Percentiles rank a stretch among this genome's conserved stretches.
Conservation (phyloP, 2,113 vertebrate genomes). For the Rhinolophus ferrumequinum region DNA sequence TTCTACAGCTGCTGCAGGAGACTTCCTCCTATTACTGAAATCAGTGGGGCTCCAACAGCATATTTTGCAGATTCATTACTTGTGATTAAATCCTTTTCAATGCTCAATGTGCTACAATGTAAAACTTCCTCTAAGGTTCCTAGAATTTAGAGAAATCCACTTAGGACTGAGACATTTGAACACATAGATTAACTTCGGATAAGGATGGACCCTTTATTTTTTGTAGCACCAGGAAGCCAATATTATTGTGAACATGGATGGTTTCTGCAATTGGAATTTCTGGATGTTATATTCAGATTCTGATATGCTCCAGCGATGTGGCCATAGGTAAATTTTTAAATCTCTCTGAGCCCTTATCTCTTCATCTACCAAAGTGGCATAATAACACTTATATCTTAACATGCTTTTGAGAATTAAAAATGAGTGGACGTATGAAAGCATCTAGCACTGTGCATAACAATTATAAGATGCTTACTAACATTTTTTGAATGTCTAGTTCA, state of each 20-base stretch:
- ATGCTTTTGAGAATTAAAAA: constrained; percentile 10
- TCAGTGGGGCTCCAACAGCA: not conserved
- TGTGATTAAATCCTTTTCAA: constrained; percentile 40
- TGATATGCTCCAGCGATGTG: not conserved
- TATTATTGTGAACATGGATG: not conserved
- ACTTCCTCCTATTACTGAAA: not conserved
- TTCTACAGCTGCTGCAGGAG: constrained; percentile 23
- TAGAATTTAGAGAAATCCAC: not conserved
- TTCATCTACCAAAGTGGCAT: not conserved
- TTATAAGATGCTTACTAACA: not conserved
- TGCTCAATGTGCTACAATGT: not conserved
- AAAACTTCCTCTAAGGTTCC: constrained; percentile 1
- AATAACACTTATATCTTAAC: not conserved
- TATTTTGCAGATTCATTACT: constrained; percentile 49
- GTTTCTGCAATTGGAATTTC: not conserved
- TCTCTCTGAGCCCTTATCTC: not conserved
- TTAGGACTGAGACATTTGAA: not conserved
- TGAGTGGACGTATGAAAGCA: not conserved
- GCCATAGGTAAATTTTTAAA: not conserved
- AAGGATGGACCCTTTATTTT: not conserved
- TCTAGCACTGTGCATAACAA: not conserved
- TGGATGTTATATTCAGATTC: not conserved
- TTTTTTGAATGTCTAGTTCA: not conserved
- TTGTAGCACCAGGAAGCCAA: not conserved
- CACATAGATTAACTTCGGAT: not conserved